These are phyloP conservation scores for Liolophura sinensis DNA, from an alignment of 1,140 invertebrate species.

Conservation along the genomic window DNA sequence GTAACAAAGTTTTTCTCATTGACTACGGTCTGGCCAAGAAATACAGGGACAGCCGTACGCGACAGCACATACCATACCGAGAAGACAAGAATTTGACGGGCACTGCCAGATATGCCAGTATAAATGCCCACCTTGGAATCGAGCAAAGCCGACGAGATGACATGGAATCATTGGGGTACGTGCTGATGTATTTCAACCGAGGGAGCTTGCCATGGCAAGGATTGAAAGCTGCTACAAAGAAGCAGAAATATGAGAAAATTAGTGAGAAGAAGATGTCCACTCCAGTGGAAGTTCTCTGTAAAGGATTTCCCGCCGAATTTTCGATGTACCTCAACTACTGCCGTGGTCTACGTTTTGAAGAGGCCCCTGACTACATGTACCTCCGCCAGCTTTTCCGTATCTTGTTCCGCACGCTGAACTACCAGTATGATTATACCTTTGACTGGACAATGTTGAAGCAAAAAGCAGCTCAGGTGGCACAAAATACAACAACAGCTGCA, in stretches of 20 bases:
- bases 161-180: conserved; percentile 95
- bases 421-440: conserved; percentile 99
- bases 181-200: conserved; percentile 93
- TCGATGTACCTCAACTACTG: conserved; percentile 98
- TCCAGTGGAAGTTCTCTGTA: conserved; percentile 91
- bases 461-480: conserved; percentile 64
- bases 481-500: conserved; percentile 32
- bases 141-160: conserved; percentile 81
- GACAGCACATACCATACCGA: conserved; percentile 87
- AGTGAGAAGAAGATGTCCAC: conserved; percentile 98
- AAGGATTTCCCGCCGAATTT: conserved; percentile 95
- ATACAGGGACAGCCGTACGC: conserved; percentile 84
- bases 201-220: conserved; percentile 94
- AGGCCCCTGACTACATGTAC: conserved; percentile 98
- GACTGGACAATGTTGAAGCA: conserved; percentile 99
- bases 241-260: conserved; percentile 97
- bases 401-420: conserved; percentile 97
- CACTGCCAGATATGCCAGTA: conserved; percentile 87
- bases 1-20: conserved; percentile 95
- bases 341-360: conserved; percentile 92
- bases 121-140: conserved; percentile 92
- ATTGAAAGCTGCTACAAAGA: conserved; percentile 75
- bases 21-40: conserved; percentile 98
- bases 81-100: conserved; percentile 98
- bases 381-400: conserved; percentile 96